Evolutionary conservation across 2,797 vertebrate genomes (phyloP).

Genomic region (Antennarius maculatus): DNA sequence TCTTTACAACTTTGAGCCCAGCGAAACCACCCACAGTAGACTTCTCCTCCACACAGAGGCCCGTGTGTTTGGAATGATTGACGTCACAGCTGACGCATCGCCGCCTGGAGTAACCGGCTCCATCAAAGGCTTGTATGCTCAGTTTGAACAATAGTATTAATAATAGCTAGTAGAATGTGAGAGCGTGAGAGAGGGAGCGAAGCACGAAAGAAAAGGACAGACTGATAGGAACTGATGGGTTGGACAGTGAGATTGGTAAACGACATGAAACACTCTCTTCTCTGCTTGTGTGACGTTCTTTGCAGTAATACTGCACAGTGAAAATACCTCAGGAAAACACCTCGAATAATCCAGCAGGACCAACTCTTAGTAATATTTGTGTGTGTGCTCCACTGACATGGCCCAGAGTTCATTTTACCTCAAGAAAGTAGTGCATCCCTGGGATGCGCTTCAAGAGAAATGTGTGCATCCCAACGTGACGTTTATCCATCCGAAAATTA

Average conservation of each 20-base stretch:
- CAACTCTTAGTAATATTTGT: no score
- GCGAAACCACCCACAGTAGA: conserved; percentile 48
- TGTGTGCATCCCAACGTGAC: no score
- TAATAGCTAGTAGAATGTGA: conserved; percentile 66
- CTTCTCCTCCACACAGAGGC: conserved; percentile 70
- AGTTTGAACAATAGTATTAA: conserved; percentile 63
- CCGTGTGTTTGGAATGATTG: conserved; percentile 67
- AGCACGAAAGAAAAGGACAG: conserved; percentile 22
- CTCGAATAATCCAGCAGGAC: no score
- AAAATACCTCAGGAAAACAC: no score
- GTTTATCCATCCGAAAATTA: no score
- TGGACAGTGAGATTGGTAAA: conserved; percentile 1
- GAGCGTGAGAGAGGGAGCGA: conserved; percentile 42
- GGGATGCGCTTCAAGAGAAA: no score
- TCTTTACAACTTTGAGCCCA: conserved; percentile 18
- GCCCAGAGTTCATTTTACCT: no score
- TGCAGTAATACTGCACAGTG: no score
- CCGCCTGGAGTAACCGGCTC: conserved; percentile 66
- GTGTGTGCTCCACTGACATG: no score
- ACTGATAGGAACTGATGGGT: neutral
- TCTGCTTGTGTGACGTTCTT: no score
- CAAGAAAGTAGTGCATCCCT: no score
- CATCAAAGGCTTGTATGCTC: conserved; percentile 72
- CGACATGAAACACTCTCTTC: no score
- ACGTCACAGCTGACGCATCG: conserved; percentile 81